These are phyloP conservation scores for Nemotelus nigrinus DNA, from an alignment of 2,888 invertebrate genomes.

Conservation along the genomic window DNA sequence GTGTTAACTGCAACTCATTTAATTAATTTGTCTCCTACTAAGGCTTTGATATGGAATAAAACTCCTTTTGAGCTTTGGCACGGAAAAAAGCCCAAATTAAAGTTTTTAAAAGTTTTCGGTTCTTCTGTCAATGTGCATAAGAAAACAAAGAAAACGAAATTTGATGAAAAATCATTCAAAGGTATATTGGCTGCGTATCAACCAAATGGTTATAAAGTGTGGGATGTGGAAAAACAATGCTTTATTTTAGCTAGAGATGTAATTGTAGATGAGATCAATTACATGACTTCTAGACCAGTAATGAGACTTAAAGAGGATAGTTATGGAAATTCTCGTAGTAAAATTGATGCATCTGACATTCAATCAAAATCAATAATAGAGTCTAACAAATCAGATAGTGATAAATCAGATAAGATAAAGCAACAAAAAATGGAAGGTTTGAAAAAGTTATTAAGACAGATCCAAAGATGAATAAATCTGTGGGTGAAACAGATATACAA, in stretches of 20 bases:
- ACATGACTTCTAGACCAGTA: constrained; percentile 52
- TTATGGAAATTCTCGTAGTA: neutral
- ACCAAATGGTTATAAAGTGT: constrained; percentile 59
- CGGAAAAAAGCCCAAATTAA: constrained; percentile 56
- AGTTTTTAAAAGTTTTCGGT: constrained; percentile 58
- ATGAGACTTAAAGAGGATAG: neutral
- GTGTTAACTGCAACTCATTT: constrained; percentile 59
- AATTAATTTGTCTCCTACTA: constrained; percentile 59
- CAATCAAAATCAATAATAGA: constrained; percentile 18
- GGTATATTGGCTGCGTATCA: constrained; percentile 58
- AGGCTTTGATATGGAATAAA: constrained; percentile 56
- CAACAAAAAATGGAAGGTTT: neutral
- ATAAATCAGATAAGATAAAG: constrained; percentile 18
- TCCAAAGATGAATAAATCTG: too few relatives aligned
- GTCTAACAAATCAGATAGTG: constrained; percentile 25
- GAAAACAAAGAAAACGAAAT: constrained; percentile 56
- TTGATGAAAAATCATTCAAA: constrained; percentile 59
- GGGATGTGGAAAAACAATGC: constrained; percentile 55
- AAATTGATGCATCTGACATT: constrained; percentile 35
- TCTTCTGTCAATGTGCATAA: constrained; percentile 56
- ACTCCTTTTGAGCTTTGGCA: constrained; percentile 62
- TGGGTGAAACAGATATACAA: too few relatives aligned
- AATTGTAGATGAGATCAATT: constrained; percentile 57
- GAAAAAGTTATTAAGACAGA: constrained; percentile 22
- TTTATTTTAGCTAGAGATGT: constrained; percentile 58